Evolutionary conservation across 2,113 vertebrate species (phyloP), one percentile per base, ranked within the genome.

Genomic region (Pteronura brasiliensis): DNA sequence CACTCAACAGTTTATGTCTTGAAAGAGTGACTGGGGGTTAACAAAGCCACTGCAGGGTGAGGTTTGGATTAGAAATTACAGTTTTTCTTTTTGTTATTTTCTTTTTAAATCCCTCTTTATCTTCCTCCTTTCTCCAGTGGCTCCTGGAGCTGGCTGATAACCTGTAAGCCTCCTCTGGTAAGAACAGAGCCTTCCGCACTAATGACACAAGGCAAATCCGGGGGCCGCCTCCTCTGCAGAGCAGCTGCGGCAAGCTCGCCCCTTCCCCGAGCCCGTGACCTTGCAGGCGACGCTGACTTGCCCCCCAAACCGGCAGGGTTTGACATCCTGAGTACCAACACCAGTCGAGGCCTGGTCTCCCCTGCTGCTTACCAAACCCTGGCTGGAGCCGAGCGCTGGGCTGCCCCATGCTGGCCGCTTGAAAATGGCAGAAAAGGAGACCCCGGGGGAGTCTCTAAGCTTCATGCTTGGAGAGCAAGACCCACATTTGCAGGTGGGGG

Each of bases 81-180:
- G 80, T 86, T 92, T 98, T 95, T 86, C 94, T 97, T 98, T 98
- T 81, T 86, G 95, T 98, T 97, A 67, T 57, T 97, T 95, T 81
- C 88, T 47, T 94, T 97, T 93, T 72, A 92, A 98, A 92, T 88
- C 90, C 93, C 55, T 81, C 84, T 97, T 96, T 97, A 97, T 98
- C 98, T 97, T 93, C 61, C 34, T 90, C 91, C 93, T 96, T 88
- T 97, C 93, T 93, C 94, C 76, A 36, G 83, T 42, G 82, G 90
- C 97, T 96, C 67, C 98, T 95, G 96, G 86, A 47, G 29, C 71
- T 88, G 10, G 13, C 88, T 94, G 97, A 97, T 97, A 98, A 98
- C 95, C 96, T 6, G 7, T 7, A 90, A 23, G 21, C 95, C 95
- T 96, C 96, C 94, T 80, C 9, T 39, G 88, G 88, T 84, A 72